Conservation (phyloP, 2,113 vertebrate species). For the Ia io region DNA sequence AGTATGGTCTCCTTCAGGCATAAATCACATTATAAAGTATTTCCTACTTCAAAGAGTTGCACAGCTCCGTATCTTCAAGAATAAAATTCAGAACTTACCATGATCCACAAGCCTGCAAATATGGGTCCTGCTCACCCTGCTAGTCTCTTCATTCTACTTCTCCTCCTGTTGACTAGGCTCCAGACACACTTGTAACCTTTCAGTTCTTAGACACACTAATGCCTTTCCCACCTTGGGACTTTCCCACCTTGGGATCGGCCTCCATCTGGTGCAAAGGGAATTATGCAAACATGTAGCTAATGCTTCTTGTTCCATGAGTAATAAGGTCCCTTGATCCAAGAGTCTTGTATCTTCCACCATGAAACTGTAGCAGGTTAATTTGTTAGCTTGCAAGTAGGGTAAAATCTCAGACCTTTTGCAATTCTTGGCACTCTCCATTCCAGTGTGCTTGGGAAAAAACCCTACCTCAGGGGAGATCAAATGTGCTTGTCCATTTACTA, state of each 20-base stretch:
- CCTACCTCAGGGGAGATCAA: neutral
- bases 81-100: neutral
- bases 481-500: neutral
- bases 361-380: neutral
- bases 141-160: neutral
- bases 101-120: neutral
- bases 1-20: neutral
- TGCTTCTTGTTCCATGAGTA: neutral
- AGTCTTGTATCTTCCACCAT: neutral
- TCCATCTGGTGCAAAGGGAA: neutral
- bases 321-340: neutral
- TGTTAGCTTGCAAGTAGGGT: no score
- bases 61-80: neutral
- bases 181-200: neutral
- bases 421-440: neutral
- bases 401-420: neutral
- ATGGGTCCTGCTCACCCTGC: neutral
- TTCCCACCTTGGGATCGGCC: neutral
- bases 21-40: neutral
- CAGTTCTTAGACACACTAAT: neutral
- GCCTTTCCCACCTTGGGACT: neutral
- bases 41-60: neutral
- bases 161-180: neutral
- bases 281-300: neutral
- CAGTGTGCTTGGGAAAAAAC: neutral